Evolutionary conservation across 2,113 vertebrate species (phyloP), one percentile per base, ranked within the genome.

Genomic region (Falcunculus frontatus): DNA sequence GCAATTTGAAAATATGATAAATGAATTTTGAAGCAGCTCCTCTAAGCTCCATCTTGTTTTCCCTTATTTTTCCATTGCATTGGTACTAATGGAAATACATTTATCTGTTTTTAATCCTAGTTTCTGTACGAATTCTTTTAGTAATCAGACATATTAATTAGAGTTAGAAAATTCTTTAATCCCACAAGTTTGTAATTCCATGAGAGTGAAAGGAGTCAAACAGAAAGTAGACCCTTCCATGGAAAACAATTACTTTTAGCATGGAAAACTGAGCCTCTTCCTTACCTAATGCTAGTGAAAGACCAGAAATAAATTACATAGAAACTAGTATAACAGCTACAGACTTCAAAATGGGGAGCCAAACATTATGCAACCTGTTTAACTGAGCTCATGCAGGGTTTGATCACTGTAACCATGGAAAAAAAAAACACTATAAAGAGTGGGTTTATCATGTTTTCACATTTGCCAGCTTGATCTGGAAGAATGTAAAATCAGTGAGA

Each of bases 381-480:
- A 93, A 96, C 75, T 82, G 80, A 96, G 84, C 60, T 96, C 78
- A 37, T 68, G 68, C 35, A 69, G 90, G 77, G 97, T 97, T 97
- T 95, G 95, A 87, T 96, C 90, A 93, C n/a, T 21, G 35, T 33
- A 93, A 87, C 64, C 25, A 68, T n/a, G n/a, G 84, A 17, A 65
- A 86, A 84, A 84, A 95, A 93, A 87, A 16, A 3, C 67, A 78
- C 42, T 79, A 50, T 56, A 44, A 96, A 64, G 64, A 89, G 77
- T 85, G 84, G 60, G 46, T 94, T 97, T 97, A 91, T 96, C 50
- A 69, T 46, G 78, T 50, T 97, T 96, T 94, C 84, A 92, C 59
- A 92, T 96, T 89, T 94, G 82, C 62, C 82, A 70, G 73, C 90
- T 95, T 84, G 44, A 91, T 96, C 93, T 81, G 95, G 76, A 97